A percentile compares a stretch with the other conserved stretches of the same genome.
Evolutionary conservation across 2,888 invertebrate species (phyloP).

Genomic region (Pemphredon lugubris): DNA sequence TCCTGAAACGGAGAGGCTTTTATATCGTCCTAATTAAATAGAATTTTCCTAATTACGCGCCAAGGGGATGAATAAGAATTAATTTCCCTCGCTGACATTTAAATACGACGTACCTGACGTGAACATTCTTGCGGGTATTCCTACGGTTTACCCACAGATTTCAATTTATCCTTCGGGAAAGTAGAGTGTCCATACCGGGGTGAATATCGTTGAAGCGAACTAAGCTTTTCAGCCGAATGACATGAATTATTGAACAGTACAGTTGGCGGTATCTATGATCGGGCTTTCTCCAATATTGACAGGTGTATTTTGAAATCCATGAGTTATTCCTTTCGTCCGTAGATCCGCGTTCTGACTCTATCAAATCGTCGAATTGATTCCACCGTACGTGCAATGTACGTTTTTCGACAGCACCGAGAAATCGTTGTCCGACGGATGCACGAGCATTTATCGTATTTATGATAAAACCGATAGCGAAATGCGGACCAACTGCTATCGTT

Average conservation of each 20-base stretch:
- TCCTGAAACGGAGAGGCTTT: too few relatives aligned
- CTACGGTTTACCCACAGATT: constrained; percentile 14
- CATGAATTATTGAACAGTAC: constrained; percentile 64
- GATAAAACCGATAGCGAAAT: too few relatives aligned
- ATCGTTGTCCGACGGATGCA: background rate
- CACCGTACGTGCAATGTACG: too few relatives aligned
- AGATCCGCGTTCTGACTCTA: background rate
- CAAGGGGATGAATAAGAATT: constrained; percentile 14
- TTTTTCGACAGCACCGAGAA: too few relatives aligned
- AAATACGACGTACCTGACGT: constrained; percentile 1
- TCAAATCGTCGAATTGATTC: background rate
- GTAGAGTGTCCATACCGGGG: constrained; percentile 14
- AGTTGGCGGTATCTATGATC: constrained; percentile 49
- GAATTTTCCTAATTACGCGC: background rate
- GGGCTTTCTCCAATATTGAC: constrained; percentile 56
- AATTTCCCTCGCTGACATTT: constrained; percentile 26
- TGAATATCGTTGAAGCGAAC: constrained; percentile 41
- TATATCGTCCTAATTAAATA: constrained; percentile 23
- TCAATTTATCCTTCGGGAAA: constrained; percentile 23
- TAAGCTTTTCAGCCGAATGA: constrained; percentile 61
- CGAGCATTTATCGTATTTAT: too few relatives aligned
- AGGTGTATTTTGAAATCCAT: constrained; percentile 50
- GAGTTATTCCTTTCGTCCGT: constrained; percentile 45
- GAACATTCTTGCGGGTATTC: constrained; percentile 10
- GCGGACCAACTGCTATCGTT: too few relatives aligned